Conservation (phyloP, 2,888 invertebrate genomes). For the Gisinianus flammeolus region DNA sequence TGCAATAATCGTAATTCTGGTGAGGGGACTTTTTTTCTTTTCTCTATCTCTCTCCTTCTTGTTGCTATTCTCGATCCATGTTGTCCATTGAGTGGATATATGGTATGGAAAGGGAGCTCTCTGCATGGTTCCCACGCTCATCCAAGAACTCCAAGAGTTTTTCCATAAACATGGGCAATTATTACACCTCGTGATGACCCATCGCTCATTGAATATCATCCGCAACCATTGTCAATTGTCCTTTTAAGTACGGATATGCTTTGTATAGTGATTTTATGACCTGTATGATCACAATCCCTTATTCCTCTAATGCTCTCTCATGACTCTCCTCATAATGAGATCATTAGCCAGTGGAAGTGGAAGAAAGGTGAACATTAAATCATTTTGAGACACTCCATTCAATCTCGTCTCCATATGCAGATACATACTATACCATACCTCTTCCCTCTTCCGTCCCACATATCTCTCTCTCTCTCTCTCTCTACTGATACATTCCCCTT, state of each 20-base stretch:
- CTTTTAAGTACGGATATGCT: too few relatives aligned
- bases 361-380: background rate
- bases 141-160: background rate
- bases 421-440: too few relatives aligned
- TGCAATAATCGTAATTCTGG: constrained; percentile 59
- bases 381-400: too few relatives aligned
- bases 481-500: background rate
- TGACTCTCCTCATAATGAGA: too few relatives aligned
- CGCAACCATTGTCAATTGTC: constrained; percentile 13
- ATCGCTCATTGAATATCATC: constrained; percentile 1
- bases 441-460: background rate
- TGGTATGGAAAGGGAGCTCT: background rate
- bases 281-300: constrained; percentile 26
- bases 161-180: constrained; percentile 19
- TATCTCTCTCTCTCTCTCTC: background rate
- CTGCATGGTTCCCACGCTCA: constrained; percentile 36
- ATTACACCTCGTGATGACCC: constrained; percentile 30
- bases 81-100: too few relatives aligned
- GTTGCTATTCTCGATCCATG: too few relatives aligned
- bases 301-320: background rate
- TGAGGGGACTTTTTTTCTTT: constrained; percentile 11
- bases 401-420: too few relatives aligned
- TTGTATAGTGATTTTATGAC: constrained; percentile 29
- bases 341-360: too few relatives aligned
- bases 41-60: background rate